Evolutionary conservation across 2,888 invertebrate genomes (phyloP).

Genomic region (Sesia apiformis): DNA sequence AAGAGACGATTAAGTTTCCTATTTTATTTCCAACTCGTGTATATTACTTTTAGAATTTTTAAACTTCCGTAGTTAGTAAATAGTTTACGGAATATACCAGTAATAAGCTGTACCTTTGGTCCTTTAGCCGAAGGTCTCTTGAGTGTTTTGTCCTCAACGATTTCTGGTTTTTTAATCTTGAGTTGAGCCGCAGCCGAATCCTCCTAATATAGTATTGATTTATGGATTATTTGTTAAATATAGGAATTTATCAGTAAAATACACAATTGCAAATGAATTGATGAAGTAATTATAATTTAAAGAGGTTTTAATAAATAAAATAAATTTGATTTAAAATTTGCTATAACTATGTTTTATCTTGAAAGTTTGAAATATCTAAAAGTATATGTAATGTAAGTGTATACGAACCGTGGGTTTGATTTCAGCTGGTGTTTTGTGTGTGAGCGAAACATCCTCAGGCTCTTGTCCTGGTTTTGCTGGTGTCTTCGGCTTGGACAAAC

Average conservation of each 20-base stretch:
- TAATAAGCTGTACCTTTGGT: conserved; percentile 37
- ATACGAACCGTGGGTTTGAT: conserved; percentile 63
- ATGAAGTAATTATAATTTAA: no score
- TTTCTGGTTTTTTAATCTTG: conserved; percentile 62
- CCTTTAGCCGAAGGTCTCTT: conserved; percentile 55
- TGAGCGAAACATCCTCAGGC: conserved; percentile 62
- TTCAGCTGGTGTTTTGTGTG: conserved; percentile 67
- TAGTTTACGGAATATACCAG: not conserved
- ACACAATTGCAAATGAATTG: no score
- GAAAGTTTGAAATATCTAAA: no score
- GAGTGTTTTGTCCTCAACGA: conserved; percentile 60
- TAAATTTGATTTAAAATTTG: conserved; percentile 7
- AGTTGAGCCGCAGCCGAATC: conserved; percentile 63
- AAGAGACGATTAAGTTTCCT: not conserved
- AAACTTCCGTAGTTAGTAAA: not conserved
- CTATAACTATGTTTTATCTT: conserved; percentile 2
- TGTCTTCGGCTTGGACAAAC: conserved; percentile 49
- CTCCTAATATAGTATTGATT: conserved; percentile 30
- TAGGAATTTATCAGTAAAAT: no score
- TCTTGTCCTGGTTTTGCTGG: conserved; percentile 51
- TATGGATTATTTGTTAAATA: no score
- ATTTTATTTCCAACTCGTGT: conserved; percentile 2
- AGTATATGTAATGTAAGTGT: not conserved
- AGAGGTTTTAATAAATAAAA: not conserved
- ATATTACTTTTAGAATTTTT: not conserved